Evolutionary conservation across 2,888 invertebrate genomes (phyloP).

Genomic region (Xestoiulus laeticollis): DNA sequence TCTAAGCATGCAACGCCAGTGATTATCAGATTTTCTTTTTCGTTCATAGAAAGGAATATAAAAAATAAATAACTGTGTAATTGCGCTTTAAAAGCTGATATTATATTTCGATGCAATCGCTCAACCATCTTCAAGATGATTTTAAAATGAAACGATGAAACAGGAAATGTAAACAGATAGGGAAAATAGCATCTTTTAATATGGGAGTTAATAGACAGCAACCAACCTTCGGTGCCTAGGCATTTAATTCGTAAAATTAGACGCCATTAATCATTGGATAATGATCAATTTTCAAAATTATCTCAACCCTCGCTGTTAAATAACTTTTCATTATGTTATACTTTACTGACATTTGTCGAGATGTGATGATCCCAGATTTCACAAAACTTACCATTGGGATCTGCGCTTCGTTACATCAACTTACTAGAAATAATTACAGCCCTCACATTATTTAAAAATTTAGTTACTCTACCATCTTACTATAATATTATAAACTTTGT

Average conservation of each 20-base stretch:
- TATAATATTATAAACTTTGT: not conserved
- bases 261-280: not conserved
- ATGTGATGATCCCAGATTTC: not conserved
- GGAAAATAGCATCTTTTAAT: not conserved
- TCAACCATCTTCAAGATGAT: constrained; percentile 19
- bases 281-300: constrained; percentile 15
- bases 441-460: too few species aligned
- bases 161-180: not conserved
- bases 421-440: too few species aligned
- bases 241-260: not conserved
- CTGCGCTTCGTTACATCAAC: too few species aligned
- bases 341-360: not conserved
- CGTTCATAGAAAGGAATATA: not conserved
- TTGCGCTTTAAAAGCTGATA: constrained; percentile 29
- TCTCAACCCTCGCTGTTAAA: constrained; percentile 10
- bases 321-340: not conserved
- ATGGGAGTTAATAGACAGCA: not conserved
- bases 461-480: not conserved
- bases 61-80: constrained; percentile 9
- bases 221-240: not conserved
- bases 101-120: constrained; percentile 28
- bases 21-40: constrained; percentile 1
- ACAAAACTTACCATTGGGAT: not conserved
- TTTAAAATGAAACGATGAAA: not conserved
- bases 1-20: not conserved